Percentiles rank a stretch among this genome's conserved stretches.
Evolutionary conservation across 2,888 invertebrate genomes (phyloP).

Genomic region (Rhagonycha lutea): DNA sequence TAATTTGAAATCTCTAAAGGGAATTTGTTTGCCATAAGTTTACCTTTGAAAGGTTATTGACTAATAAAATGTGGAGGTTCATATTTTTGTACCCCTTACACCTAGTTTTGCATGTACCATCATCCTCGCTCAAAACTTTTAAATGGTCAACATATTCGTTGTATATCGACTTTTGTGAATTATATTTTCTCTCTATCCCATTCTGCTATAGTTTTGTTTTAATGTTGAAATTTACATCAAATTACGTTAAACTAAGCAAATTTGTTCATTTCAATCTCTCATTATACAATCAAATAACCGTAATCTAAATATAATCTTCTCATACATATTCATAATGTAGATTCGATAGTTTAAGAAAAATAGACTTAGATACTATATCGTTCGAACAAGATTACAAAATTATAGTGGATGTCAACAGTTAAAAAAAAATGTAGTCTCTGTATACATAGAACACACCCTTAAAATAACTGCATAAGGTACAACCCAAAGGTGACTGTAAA

Average conservation of each 20-base stretch:
- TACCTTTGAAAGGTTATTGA: background rate
- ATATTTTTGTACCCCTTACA: background rate
- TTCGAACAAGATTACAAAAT: background rate
- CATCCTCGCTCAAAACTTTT: background rate
- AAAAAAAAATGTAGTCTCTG: too few species aligned
- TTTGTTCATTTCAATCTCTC: background rate
- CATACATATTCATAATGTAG: background rate
- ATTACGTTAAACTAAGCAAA: background rate
- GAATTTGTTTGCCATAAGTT: background rate
- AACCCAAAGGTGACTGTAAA: too few species aligned
- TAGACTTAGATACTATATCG: background rate
- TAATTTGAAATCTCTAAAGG: background rate
- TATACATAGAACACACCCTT: background rate
- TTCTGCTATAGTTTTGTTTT: background rate
- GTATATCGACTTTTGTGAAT: background rate
- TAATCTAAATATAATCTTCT: background rate
- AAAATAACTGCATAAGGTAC: background rate
- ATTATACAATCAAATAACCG: background rate
- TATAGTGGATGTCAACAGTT: background rate
- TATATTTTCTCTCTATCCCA: background rate
- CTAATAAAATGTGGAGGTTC: too few species aligned
- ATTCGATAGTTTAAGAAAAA: background rate
- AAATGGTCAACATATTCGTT: background rate
- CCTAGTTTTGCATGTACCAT: background rate
- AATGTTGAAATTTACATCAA: background rate